A percentile compares a stretch with the other conserved stretches of the same genome.
Evolutionary conservation across 2,888 invertebrate genomes (phyloP).

Genomic region (Myopa tessellatipennis): DNA sequence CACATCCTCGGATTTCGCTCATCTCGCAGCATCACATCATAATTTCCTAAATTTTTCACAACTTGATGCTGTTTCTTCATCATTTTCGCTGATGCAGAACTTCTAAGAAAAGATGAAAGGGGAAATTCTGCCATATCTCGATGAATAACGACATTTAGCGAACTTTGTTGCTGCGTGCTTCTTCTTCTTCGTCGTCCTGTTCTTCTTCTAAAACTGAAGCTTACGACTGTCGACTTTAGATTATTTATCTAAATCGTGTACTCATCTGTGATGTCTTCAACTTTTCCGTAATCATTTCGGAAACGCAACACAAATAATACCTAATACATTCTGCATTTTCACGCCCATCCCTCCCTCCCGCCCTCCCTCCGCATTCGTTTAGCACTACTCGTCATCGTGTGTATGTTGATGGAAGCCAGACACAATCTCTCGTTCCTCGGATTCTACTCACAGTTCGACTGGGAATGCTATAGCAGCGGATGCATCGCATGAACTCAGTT

Average conservation of each 20-base stretch:
- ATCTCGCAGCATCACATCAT: too few relatives aligned
- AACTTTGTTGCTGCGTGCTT: too few relatives aligned
- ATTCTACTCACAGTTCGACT: background rate
- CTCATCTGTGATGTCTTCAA: background rate
- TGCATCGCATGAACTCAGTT: background rate
- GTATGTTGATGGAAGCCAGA: background rate
- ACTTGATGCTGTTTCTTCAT: too few relatives aligned
- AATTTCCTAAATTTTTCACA: too few relatives aligned
- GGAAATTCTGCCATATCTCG: too few relatives aligned
- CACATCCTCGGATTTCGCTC: too few relatives aligned
- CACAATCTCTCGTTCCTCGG: background rate
- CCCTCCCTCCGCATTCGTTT: background rate
- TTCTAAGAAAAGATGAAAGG: too few relatives aligned
- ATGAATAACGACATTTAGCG: too few relatives aligned
- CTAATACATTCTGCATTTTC: background rate
- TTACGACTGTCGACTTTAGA: background rate
- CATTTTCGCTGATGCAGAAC: too few relatives aligned
- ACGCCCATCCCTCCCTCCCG: background rate
- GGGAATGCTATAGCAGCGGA: background rate
- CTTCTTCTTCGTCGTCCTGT: background rate
- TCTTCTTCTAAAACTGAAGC: background rate
- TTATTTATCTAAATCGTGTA: background rate
- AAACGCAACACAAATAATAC: background rate
- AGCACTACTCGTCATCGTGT: background rate
- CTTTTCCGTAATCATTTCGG: background rate